phyloP scores from a whole-genome alignment of 2,113 vertebrate species.

The Oncorhynchus mykiss region DNA sequence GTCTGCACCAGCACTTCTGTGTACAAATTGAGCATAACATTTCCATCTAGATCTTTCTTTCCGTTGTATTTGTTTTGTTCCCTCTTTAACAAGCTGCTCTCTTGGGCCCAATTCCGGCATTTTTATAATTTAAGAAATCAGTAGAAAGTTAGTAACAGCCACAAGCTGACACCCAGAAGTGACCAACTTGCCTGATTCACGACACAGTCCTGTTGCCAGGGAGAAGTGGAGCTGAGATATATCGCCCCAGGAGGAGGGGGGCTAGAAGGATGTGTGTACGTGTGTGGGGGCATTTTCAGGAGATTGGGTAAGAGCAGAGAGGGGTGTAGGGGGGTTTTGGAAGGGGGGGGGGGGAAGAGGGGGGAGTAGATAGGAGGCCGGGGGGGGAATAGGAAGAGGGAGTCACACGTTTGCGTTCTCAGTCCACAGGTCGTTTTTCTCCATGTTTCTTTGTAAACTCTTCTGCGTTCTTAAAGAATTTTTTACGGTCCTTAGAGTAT shows the following conservation, averaged over 20 bases:
- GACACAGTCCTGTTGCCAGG: conserved; percentile 84
- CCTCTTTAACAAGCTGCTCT: neutral
- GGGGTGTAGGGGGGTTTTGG: neutral
- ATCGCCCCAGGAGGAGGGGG: conserved; percentile 64
- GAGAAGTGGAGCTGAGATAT: conserved; percentile 81
- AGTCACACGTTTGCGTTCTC: conserved; percentile 69
- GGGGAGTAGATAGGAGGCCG: conserved; percentile 10
- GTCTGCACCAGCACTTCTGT: conserved; percentile 58
- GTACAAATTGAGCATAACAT: conserved; percentile 43
- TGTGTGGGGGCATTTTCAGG: conserved; percentile 20
- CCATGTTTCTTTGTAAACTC: conserved; percentile 99
- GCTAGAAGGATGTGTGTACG: conserved; percentile 47
- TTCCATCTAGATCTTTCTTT: conserved; percentile 5
- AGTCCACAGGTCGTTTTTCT: conserved; percentile 95
- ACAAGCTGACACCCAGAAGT: conserved; percentile 81
- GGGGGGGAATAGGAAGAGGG: conserved; percentile 17
- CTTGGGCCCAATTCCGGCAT: conserved; percentile 57
- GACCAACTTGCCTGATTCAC: conserved; percentile 63
- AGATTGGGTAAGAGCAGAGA: neutral
- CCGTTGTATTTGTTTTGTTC: neutral
- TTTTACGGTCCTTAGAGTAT: conserved; percentile 96
- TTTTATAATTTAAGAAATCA: conserved; percentile 84
- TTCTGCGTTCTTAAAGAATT: conserved; percentile 99
- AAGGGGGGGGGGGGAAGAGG: conserved; percentile 11
- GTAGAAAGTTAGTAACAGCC: conserved; percentile 90